Evolutionary conservation across 2,888 invertebrate genomes (phyloP).

Genomic region (Agrotis ipsilon): DNA sequence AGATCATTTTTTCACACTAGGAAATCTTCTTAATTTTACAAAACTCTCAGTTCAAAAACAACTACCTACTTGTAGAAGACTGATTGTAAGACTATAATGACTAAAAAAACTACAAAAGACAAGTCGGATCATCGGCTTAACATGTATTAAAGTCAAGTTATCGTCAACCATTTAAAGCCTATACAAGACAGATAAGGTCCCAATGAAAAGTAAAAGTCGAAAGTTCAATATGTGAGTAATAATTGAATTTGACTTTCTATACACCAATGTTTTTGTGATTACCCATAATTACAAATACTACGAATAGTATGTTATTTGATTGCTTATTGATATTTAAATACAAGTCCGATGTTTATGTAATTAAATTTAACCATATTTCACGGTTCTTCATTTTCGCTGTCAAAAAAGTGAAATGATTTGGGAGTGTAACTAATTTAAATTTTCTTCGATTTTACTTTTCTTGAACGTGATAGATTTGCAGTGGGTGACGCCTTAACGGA

Average conservation of each 20-base stretch:
- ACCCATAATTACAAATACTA: constrained; percentile 52
- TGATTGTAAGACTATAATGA: no score
- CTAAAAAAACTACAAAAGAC: no score
- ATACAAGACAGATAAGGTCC: constrained; percentile 36
- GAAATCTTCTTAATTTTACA: no score
- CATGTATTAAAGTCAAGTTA: neutral
- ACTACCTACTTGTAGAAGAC: no score
- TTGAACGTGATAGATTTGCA: constrained; percentile 31
- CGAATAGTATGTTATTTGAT: constrained; percentile 33
- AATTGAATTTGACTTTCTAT: constrained; percentile 61
- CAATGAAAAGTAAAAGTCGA: constrained; percentile 56
- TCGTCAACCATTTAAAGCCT: neutral
- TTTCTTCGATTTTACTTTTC: constrained; percentile 45
- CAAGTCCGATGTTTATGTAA: constrained; percentile 1
- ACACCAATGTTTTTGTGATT: constrained; percentile 55
- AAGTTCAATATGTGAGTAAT: constrained; percentile 50
- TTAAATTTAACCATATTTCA: constrained; percentile 37
- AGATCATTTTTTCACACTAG: no score
- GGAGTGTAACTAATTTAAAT: constrained; percentile 38
- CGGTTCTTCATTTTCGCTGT: constrained; percentile 5
- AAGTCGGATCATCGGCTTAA: no score
- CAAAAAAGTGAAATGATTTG: constrained; percentile 49
- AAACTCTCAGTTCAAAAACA: no score
- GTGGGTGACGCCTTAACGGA: constrained; percentile 23
- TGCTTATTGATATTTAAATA: constrained; percentile 23